A percentile compares a stretch with the other conserved stretches of the same genome.
Evolutionary conservation across 2,113 vertebrate species (phyloP).

Genomic region (Artemisiospiza belli): DNA sequence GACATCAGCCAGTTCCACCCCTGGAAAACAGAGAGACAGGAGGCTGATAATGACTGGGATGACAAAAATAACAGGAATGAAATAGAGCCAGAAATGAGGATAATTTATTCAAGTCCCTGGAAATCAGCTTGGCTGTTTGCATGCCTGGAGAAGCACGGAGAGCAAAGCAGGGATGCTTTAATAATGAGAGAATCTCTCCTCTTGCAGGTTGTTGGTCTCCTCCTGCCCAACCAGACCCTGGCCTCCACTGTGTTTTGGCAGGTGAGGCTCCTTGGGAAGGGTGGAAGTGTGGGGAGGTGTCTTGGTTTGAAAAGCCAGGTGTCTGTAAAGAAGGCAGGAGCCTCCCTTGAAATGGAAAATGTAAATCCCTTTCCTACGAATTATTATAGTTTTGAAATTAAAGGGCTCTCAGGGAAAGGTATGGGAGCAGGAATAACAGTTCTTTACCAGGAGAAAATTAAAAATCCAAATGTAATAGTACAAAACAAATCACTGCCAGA

Average conservation of each 20-base stretch:
- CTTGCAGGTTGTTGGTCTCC: constrained; percentile 89
- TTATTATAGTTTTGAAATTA: not conserved
- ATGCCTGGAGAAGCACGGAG: not conserved
- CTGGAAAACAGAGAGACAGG: not conserved
- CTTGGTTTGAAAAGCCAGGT: not conserved
- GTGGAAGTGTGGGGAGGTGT: not conserved
- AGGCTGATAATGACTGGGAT: not conserved
- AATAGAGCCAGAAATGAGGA: not conserved
- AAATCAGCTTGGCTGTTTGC: constrained; percentile 16
- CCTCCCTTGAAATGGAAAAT: not conserved
- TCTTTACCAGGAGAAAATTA: not conserved
- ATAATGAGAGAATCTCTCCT: not conserved
- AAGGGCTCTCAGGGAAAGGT: not conserved
- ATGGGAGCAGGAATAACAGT: not conserved
- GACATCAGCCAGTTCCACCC: not conserved
- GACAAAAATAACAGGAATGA: not conserved
- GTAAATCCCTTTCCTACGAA: not conserved
- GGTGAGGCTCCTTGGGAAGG: constrained; percentile 62
- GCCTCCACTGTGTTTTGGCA: constrained; percentile 92
- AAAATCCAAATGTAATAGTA: not conserved
- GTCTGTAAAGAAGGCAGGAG: not conserved
- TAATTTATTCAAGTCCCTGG: not conserved
- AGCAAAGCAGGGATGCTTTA: not conserved
- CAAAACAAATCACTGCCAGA: not conserved
- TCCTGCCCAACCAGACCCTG: constrained; percentile 92